phyloP scores from a whole-genome alignment of 2,888 invertebrate genomes.

The Chouioia cunea region DNA sequence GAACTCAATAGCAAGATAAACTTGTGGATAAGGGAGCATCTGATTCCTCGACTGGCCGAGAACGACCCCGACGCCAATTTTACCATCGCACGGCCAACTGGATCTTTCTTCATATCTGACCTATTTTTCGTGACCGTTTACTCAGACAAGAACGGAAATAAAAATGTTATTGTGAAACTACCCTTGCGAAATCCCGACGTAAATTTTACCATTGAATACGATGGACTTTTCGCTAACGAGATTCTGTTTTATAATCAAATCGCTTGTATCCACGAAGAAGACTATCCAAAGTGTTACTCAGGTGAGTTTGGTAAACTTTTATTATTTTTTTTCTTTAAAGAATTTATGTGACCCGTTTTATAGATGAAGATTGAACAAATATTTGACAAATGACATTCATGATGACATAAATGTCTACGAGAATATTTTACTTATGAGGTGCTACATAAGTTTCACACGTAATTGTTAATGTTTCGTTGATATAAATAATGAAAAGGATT shows the following conservation, averaged over 20 bases:
- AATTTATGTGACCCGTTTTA: neutral
- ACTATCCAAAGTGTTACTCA: slow-evolving; percentile 48
- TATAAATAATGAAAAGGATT: neutral
- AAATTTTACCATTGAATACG: neutral
- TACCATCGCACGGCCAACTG: slow-evolving; percentile 45
- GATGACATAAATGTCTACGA: too few species aligned
- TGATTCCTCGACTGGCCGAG: slow-evolving; percentile 43
- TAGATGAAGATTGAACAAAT: neutral
- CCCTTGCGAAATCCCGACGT: neutral
- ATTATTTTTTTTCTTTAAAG: neutral
- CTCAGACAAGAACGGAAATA: neutral
- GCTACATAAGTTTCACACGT: too few species aligned
- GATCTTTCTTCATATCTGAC: slow-evolving; percentile 51
- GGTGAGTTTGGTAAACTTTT: slow-evolving; percentile 24
- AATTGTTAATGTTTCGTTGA: too few species aligned
- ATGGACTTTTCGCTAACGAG: slow-evolving; percentile 59
- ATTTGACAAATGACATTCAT: neutral
- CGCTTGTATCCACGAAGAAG: slow-evolving; percentile 23
- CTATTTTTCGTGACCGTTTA: slow-evolving; percentile 49
- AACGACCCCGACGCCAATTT: slow-evolving; percentile 38
- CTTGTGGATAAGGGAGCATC: slow-evolving; percentile 44
- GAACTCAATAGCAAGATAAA: slow-evolving; percentile 33
- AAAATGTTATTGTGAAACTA: slow-evolving; percentile 15
- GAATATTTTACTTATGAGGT: too few species aligned
- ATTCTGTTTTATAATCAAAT: slow-evolving; percentile 58